Conservation (phyloP, 2,113 vertebrate genomes). For the Sylvia atricapilla region DNA sequence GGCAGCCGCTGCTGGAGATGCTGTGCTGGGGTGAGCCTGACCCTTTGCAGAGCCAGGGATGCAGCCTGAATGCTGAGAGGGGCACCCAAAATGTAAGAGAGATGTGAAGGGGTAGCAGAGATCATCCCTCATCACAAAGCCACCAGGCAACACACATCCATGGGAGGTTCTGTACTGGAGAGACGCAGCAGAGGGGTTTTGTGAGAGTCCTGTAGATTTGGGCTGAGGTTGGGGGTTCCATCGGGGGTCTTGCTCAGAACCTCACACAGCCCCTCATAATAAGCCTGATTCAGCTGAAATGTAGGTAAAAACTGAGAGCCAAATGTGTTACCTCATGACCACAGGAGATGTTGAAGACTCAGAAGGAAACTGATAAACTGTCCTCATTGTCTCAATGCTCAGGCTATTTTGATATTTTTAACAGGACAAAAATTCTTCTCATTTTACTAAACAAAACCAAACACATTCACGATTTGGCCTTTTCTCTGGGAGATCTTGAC, state of each 20-base stretch:
- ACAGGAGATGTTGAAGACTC: neutral
- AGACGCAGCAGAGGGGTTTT: neutral
- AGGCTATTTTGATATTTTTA: neutral
- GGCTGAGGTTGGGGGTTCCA: neutral
- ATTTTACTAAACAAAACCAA: neutral
- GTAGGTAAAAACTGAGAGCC: neutral
- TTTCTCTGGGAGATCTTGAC: neutral
- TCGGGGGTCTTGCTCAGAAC: neutral
- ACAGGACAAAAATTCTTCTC: neutral
- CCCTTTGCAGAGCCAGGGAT: rapidly evolving
- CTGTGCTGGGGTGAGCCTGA: neutral
- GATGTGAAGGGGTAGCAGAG: neutral
- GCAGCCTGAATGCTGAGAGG: neutral
- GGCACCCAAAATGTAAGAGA: neutral
- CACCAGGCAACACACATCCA: rapidly evolving
- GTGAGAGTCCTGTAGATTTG: neutral
- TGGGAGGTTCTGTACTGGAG: neutral
- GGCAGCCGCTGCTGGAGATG: neutral
- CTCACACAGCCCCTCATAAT: rapidly evolving
- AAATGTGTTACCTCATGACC: rapidly evolving
- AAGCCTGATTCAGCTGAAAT: neutral
- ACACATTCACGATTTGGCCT: neutral
- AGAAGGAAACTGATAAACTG: neutral
- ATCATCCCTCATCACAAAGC: rapidly evolving
- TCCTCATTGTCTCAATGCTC: neutral